These are phyloP conservation scores for Eidolon dupreanum DNA, from an alignment of 2,797 vertebrate species.

Conservation along the genomic window DNA sequence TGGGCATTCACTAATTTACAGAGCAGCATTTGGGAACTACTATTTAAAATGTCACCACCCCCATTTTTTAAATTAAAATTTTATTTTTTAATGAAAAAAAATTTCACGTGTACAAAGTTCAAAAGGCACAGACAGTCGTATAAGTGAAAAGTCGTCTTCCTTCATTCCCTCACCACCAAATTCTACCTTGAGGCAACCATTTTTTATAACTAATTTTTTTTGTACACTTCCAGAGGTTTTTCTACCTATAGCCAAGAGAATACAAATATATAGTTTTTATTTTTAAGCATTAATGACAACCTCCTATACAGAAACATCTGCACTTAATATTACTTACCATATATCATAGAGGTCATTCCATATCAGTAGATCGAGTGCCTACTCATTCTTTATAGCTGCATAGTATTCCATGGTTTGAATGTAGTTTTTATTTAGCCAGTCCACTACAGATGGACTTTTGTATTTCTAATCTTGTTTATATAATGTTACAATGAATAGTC, in stretches of 20 bases:
- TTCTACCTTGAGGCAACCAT: not conserved
- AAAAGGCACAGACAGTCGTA: not conserved
- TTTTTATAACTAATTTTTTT: not conserved
- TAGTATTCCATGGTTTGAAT: conserved; percentile 1
- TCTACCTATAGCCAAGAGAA: not conserved
- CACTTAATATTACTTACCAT: not conserved
- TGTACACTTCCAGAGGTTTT: not conserved
- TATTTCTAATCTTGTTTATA: conserved; percentile 18
- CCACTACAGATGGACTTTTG: not conserved
- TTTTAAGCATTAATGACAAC: conserved; percentile 3
- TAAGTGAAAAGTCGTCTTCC: not conserved
- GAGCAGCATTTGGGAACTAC: not conserved
- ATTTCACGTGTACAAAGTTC: not conserved
- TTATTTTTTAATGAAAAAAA: not conserved
- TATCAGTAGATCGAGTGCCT: not conserved
- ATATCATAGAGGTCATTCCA: not conserved
- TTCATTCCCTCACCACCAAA: not conserved
- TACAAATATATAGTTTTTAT: not conserved
- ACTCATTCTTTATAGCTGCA: not conserved
- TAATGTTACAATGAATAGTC: not conserved
- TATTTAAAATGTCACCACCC: conserved; percentile 22
- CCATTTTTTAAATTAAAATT: conserved; percentile 6
- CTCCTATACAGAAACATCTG: not conserved
- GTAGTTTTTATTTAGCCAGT: not conserved
- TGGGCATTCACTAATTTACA: not conserved